Conservation (phyloP, 1,140 invertebrate genomes). For the Papilio glaucus region DNA sequence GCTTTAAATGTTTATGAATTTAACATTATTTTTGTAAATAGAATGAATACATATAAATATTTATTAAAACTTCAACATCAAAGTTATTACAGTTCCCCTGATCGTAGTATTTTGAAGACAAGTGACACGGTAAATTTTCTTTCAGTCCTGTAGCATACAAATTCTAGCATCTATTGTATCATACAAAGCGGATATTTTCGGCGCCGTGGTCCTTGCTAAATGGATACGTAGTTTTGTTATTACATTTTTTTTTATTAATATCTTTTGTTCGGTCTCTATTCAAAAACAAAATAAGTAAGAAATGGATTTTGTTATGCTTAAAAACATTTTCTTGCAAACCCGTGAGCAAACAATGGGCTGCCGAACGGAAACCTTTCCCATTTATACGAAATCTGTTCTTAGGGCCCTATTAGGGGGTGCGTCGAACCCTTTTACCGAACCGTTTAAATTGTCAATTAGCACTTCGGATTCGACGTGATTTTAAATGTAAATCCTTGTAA, state of each 20-base stretch:
- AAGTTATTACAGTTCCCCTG: background rate
- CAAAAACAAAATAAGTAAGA: slow-evolving; percentile 38
- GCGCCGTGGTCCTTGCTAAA: slow-evolving; percentile 10
- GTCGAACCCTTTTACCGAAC: slow-evolving; percentile 35
- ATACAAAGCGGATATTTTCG: slow-evolving; percentile 16
- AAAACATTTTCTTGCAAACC: slow-evolving; percentile 42
- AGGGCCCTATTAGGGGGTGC: slow-evolving; percentile 30
- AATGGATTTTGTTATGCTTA: slow-evolving; percentile 39
- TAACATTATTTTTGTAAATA: too few relatives aligned
- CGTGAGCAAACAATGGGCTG: slow-evolving; percentile 47
- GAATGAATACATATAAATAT: background rate
- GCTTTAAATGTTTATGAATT: too few relatives aligned
- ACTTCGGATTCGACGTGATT: slow-evolving; percentile 38
- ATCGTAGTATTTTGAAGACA: background rate
- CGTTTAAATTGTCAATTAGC: slow-evolving; percentile 39
- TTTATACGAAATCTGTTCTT: slow-evolving; percentile 52
- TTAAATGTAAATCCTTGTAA: slow-evolving; percentile 39
- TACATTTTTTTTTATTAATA: background rate
- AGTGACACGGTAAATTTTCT: slow-evolving; percentile 15
- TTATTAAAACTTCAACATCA: background rate
- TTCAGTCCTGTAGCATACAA: slow-evolving; percentile 12
- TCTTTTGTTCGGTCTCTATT: slow-evolving; percentile 24
- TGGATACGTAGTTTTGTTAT: slow-evolving; percentile 9
- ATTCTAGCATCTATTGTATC: slow-evolving; percentile 16
- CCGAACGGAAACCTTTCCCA: slow-evolving; percentile 47